Conservation (phyloP, 1,140 invertebrate species). For the Xylocopa sonorina region DNA sequence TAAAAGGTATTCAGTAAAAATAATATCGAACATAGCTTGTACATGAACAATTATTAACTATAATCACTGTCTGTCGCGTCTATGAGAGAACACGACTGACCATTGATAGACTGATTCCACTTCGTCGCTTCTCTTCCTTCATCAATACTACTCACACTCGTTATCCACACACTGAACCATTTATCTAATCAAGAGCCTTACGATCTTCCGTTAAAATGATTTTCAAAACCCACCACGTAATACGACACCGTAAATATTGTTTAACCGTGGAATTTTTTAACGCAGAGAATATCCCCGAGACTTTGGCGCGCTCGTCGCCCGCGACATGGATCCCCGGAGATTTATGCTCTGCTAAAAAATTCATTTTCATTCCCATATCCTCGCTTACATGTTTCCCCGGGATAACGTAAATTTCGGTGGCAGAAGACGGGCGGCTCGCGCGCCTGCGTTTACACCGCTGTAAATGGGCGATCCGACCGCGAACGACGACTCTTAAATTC, state of each 20-base stretch:
- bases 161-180: background rate
- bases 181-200: background rate
- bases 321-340: background rate
- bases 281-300: background rate
- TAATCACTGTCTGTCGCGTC: too few relatives aligned
- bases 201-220: background rate
- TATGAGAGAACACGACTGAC: too few relatives aligned
- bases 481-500: constrained; percentile 23
- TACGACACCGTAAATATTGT: background rate
- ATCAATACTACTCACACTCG: too few relatives aligned
- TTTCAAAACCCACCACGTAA: background rate
- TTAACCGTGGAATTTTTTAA: background rate
- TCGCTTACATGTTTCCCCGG: background rate
- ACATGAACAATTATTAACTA: too few relatives aligned
- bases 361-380: constrained; percentile 16
- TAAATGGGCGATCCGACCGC: background rate
- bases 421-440: too few relatives aligned
- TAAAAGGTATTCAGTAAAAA: too few relatives aligned
- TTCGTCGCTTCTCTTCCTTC: too few relatives aligned
- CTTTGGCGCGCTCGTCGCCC: background rate
- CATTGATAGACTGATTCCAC: too few relatives aligned
- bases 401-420: background rate
- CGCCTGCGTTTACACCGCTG: too few relatives aligned
- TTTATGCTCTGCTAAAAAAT: constrained; percentile 25
- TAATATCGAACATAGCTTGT: too few relatives aligned